Evolutionary conservation across 2,888 invertebrate genomes (phyloP), one percentile per base, ranked within the genome.

Genomic region (Drosophila infuscata): DNA sequence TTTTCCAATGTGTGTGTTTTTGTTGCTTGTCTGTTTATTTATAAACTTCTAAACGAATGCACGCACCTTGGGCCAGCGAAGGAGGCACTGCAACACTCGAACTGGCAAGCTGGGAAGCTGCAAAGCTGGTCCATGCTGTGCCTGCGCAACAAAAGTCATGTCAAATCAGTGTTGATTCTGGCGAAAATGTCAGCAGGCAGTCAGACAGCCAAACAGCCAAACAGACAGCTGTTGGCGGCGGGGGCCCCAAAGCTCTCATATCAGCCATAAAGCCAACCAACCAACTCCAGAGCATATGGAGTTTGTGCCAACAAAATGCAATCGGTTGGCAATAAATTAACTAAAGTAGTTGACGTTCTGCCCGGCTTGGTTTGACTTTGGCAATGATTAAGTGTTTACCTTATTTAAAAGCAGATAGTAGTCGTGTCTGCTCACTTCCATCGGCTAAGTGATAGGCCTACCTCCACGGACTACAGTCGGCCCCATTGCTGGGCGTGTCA

Each of bases 131-230:
- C 64, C 68, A 78, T 74, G 89, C 86, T 83, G 83, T 74, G 77
- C 65, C 60, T 70, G 73, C 72, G 84, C 84, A 80, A 83, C 89
- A 82, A 87, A 86, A 86, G 86, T 86, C 89, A 84, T 87, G 87
- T 87, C 87, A 89, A 89, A 86, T 89, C 86, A 89, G 87, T 89
- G 89, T 82, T 87, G 89, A 86, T 86, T 88, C 89, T 83, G 81
- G 89, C 87, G 86, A 86, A 86, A 86, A 89, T 88, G 87, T 86
- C 84, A 88, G 89, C 86, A 81, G 87, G 87, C 79, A 80, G 76
- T 71, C 81, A 81, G 78, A 66, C 71, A 73, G 38, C 35, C 51
- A 35, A 52, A 41, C 41, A n/a, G 33, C 29, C 56, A 43, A 46
- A 12, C 30, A 57, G 66, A 59, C 52, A 67, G 60, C 20, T 25